A percentile compares a stretch with the other conserved stretches of the same genome.
phyloP scores from a whole-genome alignment of 2,113 vertebrate species.

The Proterorhinus semilunaris region DNA sequence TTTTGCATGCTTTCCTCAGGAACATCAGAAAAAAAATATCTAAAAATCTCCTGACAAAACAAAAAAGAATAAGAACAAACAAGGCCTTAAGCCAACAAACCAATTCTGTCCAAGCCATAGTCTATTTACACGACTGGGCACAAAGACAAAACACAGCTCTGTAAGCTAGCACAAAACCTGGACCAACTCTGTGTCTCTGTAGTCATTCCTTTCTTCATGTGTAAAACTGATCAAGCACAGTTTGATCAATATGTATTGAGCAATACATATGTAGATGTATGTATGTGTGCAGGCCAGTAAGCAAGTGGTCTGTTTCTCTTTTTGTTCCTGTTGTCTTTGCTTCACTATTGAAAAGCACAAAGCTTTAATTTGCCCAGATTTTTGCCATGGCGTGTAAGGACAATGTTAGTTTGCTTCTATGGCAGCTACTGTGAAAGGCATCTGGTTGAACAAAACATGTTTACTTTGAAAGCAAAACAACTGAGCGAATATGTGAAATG shows the following conservation, averaged over 20 bases:
- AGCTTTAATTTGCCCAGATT: constrained; percentile 71
- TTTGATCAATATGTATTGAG: constrained; percentile 75
- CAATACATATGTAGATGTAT: constrained; percentile 75
- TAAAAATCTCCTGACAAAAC: constrained; percentile 69
- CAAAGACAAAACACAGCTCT: constrained; percentile 59
- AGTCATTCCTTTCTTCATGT: constrained; percentile 61
- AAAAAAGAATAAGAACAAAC: constrained; percentile 47
- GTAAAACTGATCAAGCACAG: constrained; percentile 61
- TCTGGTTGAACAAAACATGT: constrained; percentile 69
- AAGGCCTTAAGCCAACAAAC: constrained; percentile 71
- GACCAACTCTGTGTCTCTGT: constrained; percentile 73
- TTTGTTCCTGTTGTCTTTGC: constrained; percentile 69
- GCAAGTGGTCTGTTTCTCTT: constrained; percentile 64
- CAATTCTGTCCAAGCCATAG: constrained; percentile 58
- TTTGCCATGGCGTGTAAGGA: constrained; percentile 70
- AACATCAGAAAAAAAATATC: constrained; percentile 60
- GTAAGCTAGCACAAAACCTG: constrained; percentile 65
- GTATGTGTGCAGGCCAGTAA: constrained; percentile 64
- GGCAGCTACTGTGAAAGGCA: constrained; percentile 78
- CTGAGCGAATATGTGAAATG: constrained; percentile 76
- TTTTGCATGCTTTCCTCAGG: constrained; percentile 78
- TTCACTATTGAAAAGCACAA: constrained; percentile 74
- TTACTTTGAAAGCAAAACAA: constrained; percentile 74
- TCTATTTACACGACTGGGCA: constrained; percentile 72
- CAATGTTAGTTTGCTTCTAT: constrained; percentile 74